Percentiles rank a stretch among this genome's conserved stretches.
Evolutionary conservation across 2,797 vertebrate genomes (phyloP).

Genomic region (Carduelis carduelis): DNA sequence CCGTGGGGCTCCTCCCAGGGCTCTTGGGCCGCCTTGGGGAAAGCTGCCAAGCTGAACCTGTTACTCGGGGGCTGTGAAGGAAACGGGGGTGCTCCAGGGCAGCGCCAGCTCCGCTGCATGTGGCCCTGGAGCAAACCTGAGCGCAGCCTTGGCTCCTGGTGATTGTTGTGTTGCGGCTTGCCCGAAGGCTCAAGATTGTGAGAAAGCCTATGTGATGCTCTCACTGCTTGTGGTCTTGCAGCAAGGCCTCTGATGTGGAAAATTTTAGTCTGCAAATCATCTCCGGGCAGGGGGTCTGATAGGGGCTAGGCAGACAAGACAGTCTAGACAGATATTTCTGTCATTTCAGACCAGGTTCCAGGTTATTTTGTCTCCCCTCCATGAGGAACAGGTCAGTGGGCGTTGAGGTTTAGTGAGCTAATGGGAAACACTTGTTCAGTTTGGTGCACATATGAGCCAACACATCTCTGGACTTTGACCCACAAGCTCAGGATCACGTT

Average conservation of each 20-base stretch:
- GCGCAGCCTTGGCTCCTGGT: background rate
- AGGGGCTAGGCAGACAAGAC: background rate
- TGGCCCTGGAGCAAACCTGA: background rate
- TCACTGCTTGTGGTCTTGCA: background rate
- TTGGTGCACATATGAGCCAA: background rate
- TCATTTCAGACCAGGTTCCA: background rate
- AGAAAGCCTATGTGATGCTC: background rate
- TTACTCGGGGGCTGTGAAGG: too few species aligned
- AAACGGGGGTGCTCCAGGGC: background rate
- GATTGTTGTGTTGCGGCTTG: fast-evolving
- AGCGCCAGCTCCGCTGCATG: fast-evolving
- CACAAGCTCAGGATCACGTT: background rate
- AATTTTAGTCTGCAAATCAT: background rate
- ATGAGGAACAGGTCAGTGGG: fast-evolving
- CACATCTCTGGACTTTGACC: background rate
- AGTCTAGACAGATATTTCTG: background rate
- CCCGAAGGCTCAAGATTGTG: fast-evolving
- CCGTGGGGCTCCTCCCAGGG: background rate
- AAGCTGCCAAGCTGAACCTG: background rate
- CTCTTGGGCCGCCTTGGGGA: background rate
- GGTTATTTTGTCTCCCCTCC: background rate
- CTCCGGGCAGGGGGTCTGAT: fast-evolving
- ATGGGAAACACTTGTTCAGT: fast-evolving
- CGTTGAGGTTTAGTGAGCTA: fast-evolving
- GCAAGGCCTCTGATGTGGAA: background rate